phyloP scores from a whole-genome alignment of 2,113 vertebrate species.

The Pontoporia blainvillei region DNA sequence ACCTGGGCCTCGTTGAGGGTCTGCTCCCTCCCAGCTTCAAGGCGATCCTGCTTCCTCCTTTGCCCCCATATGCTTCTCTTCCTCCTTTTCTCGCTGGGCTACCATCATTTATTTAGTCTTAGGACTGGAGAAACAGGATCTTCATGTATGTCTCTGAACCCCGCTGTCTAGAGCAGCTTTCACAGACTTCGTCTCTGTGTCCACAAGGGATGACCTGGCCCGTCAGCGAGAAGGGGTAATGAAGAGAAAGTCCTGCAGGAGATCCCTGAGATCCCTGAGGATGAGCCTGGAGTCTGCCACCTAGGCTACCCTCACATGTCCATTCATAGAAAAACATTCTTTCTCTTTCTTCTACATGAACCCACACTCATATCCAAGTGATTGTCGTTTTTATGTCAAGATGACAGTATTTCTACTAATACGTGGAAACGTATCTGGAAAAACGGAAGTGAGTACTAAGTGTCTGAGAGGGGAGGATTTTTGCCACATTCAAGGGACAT shows the following conservation, averaged over 20 bases:
- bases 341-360: background rate
- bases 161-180: background rate
- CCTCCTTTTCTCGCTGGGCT: background rate
- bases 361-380: background rate
- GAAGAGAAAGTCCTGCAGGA: background rate
- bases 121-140: background rate
- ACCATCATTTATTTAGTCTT: background rate
- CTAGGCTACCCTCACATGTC: background rate
- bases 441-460: background rate
- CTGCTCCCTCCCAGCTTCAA: too few relatives aligned
- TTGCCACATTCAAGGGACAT: background rate
- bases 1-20: fast-evolving
- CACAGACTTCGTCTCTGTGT: background rate
- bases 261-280: background rate
- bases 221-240: background rate
- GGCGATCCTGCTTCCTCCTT: background rate
- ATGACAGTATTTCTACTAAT: constrained; percentile 8
- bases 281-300: background rate
- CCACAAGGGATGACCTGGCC: background rate
- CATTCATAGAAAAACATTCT: background rate
- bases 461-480: background rate
- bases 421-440: background rate
- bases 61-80: fast-evolving
- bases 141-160: background rate
- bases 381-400: constrained; percentile 2